These are phyloP conservation scores for Tromatobia lineatoria DNA, from an alignment of 2,888 invertebrate species.

Conservation along the genomic window DNA sequence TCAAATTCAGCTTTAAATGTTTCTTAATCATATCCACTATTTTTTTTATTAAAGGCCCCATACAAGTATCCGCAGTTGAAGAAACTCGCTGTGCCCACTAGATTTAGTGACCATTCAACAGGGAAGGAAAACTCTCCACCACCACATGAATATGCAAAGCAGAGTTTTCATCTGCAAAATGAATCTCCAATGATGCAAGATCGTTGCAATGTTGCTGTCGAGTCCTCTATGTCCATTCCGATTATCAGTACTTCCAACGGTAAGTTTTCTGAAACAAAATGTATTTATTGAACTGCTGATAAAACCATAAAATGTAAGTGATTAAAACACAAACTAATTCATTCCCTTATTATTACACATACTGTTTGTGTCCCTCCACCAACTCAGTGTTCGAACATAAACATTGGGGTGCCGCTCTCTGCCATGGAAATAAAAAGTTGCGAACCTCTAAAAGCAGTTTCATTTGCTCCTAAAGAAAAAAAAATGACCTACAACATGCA, in stretches of 20 bases:
- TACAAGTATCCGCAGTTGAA: conserved; percentile 43
- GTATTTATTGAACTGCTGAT: neutral
- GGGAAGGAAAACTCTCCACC: conserved; percentile 4
- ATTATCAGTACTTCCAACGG: neutral
- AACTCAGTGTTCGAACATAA: no score
- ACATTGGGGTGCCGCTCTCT: no score
- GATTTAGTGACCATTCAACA: neutral
- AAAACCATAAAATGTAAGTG: no score
- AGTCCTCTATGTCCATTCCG: neutral
- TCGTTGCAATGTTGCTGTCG: neutral
- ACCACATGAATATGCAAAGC: neutral
- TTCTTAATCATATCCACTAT: conserved; percentile 14
- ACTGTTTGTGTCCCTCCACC: no score
- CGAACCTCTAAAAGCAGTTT: no score
- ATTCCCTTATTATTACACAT: no score
- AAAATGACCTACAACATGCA: no score
- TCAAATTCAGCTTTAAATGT: conserved; percentile 2
- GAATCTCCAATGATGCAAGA: neutral
- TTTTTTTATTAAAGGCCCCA: conserved; percentile 17
- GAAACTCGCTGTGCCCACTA: conserved; percentile 24
- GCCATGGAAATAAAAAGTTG: no score
- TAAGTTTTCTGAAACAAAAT: neutral
- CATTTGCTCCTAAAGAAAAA: no score
- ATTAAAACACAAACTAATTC: no score
- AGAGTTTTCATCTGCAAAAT: neutral